Evolutionary conservation across 2,888 invertebrate genomes (phyloP).

Genomic region (Furcula furcula): DNA sequence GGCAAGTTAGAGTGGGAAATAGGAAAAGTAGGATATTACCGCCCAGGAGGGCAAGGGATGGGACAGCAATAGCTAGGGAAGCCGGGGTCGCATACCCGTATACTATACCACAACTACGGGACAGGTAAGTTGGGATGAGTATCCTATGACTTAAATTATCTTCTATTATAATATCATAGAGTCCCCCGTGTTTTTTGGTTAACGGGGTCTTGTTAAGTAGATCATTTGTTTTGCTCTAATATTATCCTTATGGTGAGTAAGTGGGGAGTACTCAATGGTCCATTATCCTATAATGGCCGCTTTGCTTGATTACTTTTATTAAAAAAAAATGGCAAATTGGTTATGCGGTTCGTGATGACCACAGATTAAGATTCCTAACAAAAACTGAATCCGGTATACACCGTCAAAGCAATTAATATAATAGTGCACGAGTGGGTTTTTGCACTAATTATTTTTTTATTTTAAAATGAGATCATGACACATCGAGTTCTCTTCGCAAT

Average conservation of each 20-base stretch:
- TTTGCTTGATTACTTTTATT: constrained; percentile 11
- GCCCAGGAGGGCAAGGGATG: too few species aligned
- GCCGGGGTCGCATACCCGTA: too few species aligned
- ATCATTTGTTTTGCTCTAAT: too few species aligned
- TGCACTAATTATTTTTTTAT: constrained; percentile 59
- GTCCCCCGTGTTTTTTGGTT: too few species aligned
- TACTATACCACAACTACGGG: too few species aligned
- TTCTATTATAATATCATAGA: too few species aligned
- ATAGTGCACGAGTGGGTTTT: constrained; percentile 42
- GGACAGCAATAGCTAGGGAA: too few species aligned
- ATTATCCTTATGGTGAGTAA: not conserved
- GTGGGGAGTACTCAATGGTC: not conserved
- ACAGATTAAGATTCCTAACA: constrained; percentile 37
- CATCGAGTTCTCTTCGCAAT: constrained; percentile 32
- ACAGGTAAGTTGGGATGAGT: too few species aligned
- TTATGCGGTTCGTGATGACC: constrained; percentile 25
- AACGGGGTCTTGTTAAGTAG: too few species aligned
- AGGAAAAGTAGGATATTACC: too few species aligned
- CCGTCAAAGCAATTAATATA: constrained; percentile 47
- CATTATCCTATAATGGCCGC: constrained; percentile 15
- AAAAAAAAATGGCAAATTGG: constrained; percentile 17
- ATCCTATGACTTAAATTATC: too few species aligned
- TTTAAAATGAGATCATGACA: constrained; percentile 57
- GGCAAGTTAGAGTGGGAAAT: too few species aligned
- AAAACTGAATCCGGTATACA: constrained; percentile 65